Conservation (phyloP, 2,797 vertebrate genomes). For the Nothura maculosa region DNA sequence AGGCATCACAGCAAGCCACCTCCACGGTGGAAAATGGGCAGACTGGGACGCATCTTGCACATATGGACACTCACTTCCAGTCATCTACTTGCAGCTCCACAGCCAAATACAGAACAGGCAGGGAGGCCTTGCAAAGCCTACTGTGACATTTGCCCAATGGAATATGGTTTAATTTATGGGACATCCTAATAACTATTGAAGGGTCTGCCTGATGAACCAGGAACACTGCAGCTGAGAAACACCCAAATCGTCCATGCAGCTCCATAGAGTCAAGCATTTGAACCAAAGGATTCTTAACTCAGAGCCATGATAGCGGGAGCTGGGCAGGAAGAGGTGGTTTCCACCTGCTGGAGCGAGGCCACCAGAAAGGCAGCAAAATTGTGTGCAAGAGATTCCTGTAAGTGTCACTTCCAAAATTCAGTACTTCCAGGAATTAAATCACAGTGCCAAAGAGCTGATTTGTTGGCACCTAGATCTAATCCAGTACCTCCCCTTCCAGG, state of each 20-base stretch:
- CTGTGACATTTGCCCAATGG: background rate
- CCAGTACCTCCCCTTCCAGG: background rate
- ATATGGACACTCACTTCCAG: background rate
- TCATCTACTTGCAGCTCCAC: background rate
- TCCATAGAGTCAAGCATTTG: background rate
- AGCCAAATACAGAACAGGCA: background rate
- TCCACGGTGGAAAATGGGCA: background rate
- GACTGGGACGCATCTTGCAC: fast-evolving
- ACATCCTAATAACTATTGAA: background rate
- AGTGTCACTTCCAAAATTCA: background rate
- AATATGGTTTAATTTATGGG: background rate
- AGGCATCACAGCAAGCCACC: background rate
- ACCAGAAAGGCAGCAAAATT: background rate
- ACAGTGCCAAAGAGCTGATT: background rate
- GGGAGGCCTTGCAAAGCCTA: background rate
- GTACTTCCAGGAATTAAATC: background rate
- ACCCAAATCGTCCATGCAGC: background rate
- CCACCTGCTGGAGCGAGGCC: background rate
- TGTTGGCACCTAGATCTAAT: background rate
- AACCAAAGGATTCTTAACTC: background rate
- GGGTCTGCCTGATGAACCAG: background rate
- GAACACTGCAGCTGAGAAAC: background rate
- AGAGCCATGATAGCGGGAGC: background rate
- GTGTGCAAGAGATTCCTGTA: background rate
- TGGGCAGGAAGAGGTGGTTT: background rate